A percentile compares a stretch with the other conserved stretches of the same genome.
phyloP scores from a whole-genome alignment of 2,888 invertebrate genomes.

The Rhodophaea formosa region DNA sequence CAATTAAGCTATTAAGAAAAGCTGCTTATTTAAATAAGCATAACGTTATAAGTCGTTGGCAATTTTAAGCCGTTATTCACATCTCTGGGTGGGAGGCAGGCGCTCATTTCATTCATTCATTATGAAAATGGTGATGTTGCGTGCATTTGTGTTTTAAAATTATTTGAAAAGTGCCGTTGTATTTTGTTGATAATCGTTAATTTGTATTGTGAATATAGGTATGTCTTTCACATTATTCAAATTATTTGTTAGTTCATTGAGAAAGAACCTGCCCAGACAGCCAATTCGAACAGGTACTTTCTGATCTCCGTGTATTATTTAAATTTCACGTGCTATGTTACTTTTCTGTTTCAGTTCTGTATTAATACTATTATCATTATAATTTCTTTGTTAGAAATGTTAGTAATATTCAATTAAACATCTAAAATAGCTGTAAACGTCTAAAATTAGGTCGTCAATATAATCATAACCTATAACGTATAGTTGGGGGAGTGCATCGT shows the following conservation, averaged over 20 bases:
- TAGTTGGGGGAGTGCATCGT: background rate
- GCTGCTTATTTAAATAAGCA: too few species aligned
- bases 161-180: background rate
- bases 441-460: too few species aligned
- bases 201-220: slow-evolving; percentile 44
- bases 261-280: slow-evolving; percentile 56
- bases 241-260: slow-evolving; percentile 57
- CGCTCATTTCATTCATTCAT: background rate
- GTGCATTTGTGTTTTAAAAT: background rate
- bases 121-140: background rate
- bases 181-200: background rate
- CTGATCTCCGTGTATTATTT: background rate
- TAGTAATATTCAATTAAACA: too few species aligned
- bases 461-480: too few species aligned
- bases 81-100: too few species aligned
- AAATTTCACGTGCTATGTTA: background rate
- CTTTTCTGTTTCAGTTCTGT: background rate
- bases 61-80: too few species aligned
- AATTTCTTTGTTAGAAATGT: too few species aligned
- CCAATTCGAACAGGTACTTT: slow-evolving; percentile 59
- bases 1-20: too few species aligned
- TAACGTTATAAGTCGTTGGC: too few species aligned
- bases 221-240: slow-evolving; percentile 67
- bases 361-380: background rate
- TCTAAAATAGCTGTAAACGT: too few species aligned